Evolutionary conservation across 2,797 vertebrate genomes (phyloP).

Genomic region (Arvicola amphibius): DNA sequence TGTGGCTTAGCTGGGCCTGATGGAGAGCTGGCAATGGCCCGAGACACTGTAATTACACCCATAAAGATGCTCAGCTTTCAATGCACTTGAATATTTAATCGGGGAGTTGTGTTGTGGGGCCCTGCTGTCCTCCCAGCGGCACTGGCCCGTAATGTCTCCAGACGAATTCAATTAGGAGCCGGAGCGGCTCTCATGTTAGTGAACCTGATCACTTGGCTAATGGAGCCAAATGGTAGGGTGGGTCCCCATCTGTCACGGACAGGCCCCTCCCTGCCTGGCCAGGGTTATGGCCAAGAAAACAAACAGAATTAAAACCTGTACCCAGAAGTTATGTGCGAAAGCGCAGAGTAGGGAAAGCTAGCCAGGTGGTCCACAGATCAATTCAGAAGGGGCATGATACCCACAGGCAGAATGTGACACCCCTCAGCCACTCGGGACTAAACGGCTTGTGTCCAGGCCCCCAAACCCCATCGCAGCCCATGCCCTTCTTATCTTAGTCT

Average conservation of each 20-base stretch:
- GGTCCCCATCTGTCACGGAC: conserved; percentile 59
- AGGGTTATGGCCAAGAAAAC: conserved; percentile 44
- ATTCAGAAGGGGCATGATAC: rapidly evolving
- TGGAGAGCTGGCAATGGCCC: conserved; percentile 59
- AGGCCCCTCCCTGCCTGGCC: conserved; percentile 57
- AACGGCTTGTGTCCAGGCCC: not conserved
- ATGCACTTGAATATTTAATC: conserved; percentile 77
- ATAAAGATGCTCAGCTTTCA: conserved; percentile 57
- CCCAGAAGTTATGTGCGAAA: not conserved
- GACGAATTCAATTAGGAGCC: conserved; percentile 80
- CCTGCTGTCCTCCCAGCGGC: conserved; percentile 55
- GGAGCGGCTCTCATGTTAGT: conserved; percentile 60
- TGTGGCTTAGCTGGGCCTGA: conserved; percentile 35
- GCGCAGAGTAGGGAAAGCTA: rapidly evolving
- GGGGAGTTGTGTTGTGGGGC: conserved; percentile 34
- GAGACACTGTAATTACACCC: conserved; percentile 71
- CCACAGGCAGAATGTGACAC: rapidly evolving
- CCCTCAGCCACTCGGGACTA: not conserved
- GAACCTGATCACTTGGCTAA: conserved; percentile 75
- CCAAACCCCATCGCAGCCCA: not conserved
- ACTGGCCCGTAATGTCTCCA: conserved; percentile 69
- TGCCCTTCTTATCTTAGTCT: not conserved
- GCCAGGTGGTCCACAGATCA: not conserved
- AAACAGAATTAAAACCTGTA: conserved; percentile 37
- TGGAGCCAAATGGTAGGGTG: conserved; percentile 75